Conservation (phyloP, 2,888 invertebrate genomes). For the Chalcis sispes region DNA sequence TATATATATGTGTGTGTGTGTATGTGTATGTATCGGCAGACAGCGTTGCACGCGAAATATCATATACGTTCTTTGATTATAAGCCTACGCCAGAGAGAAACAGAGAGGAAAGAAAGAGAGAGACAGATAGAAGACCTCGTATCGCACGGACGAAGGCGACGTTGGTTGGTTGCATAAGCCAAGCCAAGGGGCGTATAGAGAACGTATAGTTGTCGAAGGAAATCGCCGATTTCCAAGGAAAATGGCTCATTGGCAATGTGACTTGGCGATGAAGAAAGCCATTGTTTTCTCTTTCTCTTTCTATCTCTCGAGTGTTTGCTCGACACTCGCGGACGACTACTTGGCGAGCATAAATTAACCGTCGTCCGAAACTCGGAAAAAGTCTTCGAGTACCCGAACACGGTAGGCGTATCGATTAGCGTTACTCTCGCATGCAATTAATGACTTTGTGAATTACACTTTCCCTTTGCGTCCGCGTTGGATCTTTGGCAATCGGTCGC, state of each 20-base stretch:
- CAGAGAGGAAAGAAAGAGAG: neutral
- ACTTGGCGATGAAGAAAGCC: conserved; percentile 17
- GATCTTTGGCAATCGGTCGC: too few species aligned
- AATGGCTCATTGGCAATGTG: too few species aligned
- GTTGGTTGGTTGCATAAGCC: conserved; percentile 12
- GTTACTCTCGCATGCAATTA: neutral
- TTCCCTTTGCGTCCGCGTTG: too few species aligned
- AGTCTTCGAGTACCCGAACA: neutral
- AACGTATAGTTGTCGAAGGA: neutral
- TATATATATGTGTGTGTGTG: too few species aligned
- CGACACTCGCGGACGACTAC: neutral
- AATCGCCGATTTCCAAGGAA: conserved; percentile 41
- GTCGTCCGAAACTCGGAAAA: neutral
- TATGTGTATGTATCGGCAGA: too few species aligned
- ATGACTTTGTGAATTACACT: conserved; percentile 27
- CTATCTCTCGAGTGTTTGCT: neutral
- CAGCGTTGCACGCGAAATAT: conserved; percentile 17
- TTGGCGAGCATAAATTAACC: neutral
- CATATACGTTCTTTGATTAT: neutral
- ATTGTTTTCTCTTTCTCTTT: conserved; percentile 30
- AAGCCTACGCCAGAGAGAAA: conserved; percentile 10
- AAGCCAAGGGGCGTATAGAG: neutral
- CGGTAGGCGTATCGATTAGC: conserved; percentile 31
- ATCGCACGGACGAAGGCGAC: neutral
- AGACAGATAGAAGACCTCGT: neutral